Evolutionary conservation across 1,140 invertebrate genomes (phyloP), one percentile per base, ranked within the genome.

Genomic region (Atta texana): DNA sequence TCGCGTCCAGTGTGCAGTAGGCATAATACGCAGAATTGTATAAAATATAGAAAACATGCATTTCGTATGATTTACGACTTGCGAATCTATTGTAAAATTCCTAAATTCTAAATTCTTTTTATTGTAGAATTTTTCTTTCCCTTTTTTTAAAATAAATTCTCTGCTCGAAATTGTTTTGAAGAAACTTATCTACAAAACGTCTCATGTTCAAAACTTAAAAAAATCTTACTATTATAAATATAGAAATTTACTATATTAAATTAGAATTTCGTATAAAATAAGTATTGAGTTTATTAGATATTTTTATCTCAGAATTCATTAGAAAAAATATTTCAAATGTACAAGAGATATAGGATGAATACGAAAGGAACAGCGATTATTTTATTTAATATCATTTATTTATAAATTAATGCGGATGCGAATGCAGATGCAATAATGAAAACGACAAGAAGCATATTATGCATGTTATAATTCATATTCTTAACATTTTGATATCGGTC

Each of bases 361-460:
- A 28, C 3, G 39, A 63, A 81, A 39, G 74, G 49, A 82, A n/a
- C 6, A 63, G 74, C n/a, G 1, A 2, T 51, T 87, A 69, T 87
- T 87, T 93, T 92, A 92, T 93, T 94, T 92, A 94, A 94, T 95
- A 94, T 95, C 89, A 92, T 95, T 95, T 95, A 95, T 95, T 95
- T 95, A 95, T 95, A 95, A 95, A 95, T 95, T 94, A 95, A 95
- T 95, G 66, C 93, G 93, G 66, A 69, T 95, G 94, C 93, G 93
- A 92, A 95, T 95, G 94, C 94, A 94, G 94, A 95, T 95, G 95
- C 94, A 94, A 94, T 95, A 95, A 95, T 95, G 94, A 95, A 94
- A 95, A 95, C 94, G 94, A 94, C 93, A 95, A 95, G 93, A 95
- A 95, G 94, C 94, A 91, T 68, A 68, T 92, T 95, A 95, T 91